phyloP scores from a whole-genome alignment of 2,888 invertebrate genomes.

The Tuberolachnus salignus region DNA sequence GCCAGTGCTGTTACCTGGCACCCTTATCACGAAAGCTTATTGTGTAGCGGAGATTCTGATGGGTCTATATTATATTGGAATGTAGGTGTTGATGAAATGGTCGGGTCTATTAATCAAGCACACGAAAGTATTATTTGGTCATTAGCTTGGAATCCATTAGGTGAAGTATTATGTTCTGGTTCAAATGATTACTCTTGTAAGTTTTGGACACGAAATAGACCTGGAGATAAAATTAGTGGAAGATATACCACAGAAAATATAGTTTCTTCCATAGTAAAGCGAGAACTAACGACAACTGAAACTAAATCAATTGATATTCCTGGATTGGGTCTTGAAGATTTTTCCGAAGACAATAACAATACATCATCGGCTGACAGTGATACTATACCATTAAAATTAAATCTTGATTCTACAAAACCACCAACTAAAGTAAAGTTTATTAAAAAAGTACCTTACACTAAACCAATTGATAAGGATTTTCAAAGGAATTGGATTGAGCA shows the following conservation, averaged over 20 bases:
- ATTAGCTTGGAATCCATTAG: slow-evolving; percentile 98
- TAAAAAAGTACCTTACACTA: slow-evolving; percentile 84
- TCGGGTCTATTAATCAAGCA: slow-evolving; percentile 96
- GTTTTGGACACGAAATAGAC: slow-evolving; percentile 99
- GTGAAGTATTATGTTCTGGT: slow-evolving; percentile 97
- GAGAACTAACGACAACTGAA: slow-evolving; percentile 66
- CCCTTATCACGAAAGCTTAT: slow-evolving; percentile 95
- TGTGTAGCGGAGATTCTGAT: slow-evolving; percentile 98
- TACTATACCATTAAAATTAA: slow-evolving; percentile 84
- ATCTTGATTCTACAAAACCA: slow-evolving; percentile 76
- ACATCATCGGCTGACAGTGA: slow-evolving; percentile 65
- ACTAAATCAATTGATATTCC: slow-evolving; percentile 85
- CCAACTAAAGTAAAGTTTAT: slow-evolving; percentile 63
- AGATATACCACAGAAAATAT: slow-evolving; percentile 45
- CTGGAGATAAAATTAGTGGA: slow-evolving; percentile 73
- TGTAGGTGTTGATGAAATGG: slow-evolving; percentile 96
- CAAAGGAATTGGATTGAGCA: slow-evolving; percentile 82
- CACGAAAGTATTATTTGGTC: slow-evolving; percentile 99
- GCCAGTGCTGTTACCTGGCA: slow-evolving; percentile 98
- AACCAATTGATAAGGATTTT: slow-evolving; percentile 94
- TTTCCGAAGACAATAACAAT: slow-evolving; percentile 69
- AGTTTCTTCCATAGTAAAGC: too few relatives aligned
- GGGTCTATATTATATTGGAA: slow-evolving; percentile 99
- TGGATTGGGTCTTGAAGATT: slow-evolving; percentile 98
- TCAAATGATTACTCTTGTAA: slow-evolving; percentile 99